These are phyloP conservation scores for Cetoscarus ocellatus DNA, from an alignment of 2,797 vertebrate species.

Conservation along the genomic window DNA sequence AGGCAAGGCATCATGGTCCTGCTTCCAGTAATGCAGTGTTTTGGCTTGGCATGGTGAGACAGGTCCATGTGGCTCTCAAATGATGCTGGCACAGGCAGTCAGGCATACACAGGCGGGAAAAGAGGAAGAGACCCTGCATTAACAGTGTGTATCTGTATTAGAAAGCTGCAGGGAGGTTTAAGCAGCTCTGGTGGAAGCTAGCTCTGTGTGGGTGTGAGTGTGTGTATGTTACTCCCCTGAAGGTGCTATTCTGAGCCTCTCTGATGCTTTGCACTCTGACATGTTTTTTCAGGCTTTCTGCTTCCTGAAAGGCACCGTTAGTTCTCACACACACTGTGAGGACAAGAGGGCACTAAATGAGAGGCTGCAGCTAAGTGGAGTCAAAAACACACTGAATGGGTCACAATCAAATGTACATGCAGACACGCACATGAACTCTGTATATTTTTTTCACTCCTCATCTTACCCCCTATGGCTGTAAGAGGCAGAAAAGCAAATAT, in stretches of 20 bases:
- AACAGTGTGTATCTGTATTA: constrained; percentile 6
- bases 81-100: constrained; percentile 62
- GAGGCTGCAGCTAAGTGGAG: constrained; percentile 15
- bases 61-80: constrained; percentile 71
- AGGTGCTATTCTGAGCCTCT: constrained; percentile 35
- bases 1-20: constrained; percentile 48
- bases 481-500: background rate
- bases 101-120: constrained; percentile 37
- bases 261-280: constrained; percentile 63
- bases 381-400: constrained; percentile 9
- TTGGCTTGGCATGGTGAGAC: constrained; percentile 33
- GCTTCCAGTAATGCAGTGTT: constrained; percentile 30
- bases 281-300: constrained; percentile 43
- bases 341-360: constrained; percentile 20
- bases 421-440: too few relatives aligned
- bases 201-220: constrained; percentile 28
- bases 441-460: constrained; percentile 5
- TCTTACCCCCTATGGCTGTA: background rate
- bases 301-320: constrained; percentile 31
- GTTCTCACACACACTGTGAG: constrained; percentile 13
- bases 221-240: constrained; percentile 37
- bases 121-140: constrained; percentile 3
- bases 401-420: background rate
- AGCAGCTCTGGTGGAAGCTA: constrained; percentile 35
- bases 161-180: constrained; percentile 27